These are phyloP conservation scores for Strongylocentrotus purpuratus DNA, from an alignment of 35 echinoderm and acorn worm species.

Conservation along the genomic window DNA sequence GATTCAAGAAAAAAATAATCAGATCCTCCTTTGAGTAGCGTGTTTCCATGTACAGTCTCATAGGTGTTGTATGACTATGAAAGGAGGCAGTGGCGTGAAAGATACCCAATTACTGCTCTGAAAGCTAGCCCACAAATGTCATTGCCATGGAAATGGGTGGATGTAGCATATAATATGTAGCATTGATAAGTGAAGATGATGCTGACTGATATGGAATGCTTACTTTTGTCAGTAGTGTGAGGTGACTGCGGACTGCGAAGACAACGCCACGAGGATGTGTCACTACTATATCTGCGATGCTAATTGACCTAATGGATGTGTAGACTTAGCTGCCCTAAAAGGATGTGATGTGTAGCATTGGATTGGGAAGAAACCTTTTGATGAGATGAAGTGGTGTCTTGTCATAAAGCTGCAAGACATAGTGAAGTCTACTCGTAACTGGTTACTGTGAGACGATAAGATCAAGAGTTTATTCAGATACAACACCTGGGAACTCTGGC, in stretches of 20 bases:
- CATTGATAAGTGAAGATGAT: background rate
- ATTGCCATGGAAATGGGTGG: background rate
- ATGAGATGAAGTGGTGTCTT: background rate
- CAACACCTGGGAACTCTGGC: background rate
- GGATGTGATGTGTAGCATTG: background rate
- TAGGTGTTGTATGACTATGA: background rate
- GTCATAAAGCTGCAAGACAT: background rate
- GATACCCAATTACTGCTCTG: background rate
- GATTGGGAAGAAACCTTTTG: background rate
- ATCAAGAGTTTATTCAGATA: background rate
- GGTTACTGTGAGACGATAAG: background rate
- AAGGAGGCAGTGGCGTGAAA: background rate
- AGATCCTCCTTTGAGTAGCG: background rate
- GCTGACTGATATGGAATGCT: background rate
- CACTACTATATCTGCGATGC: background rate
- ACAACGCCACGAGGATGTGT: background rate
- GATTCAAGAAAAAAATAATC: background rate
- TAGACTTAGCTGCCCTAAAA: background rate
- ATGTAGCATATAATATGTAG: background rate
- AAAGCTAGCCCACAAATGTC: background rate
- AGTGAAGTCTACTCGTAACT: background rate
- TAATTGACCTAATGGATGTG: background rate
- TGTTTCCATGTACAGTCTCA: background rate
- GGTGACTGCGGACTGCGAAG: background rate
- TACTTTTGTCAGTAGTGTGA: background rate